A percentile compares a stretch with the other conserved stretches of the same genome.
Conservation (phyloP, 2,888 invertebrate species). For the Resseliella maxima region DNA sequence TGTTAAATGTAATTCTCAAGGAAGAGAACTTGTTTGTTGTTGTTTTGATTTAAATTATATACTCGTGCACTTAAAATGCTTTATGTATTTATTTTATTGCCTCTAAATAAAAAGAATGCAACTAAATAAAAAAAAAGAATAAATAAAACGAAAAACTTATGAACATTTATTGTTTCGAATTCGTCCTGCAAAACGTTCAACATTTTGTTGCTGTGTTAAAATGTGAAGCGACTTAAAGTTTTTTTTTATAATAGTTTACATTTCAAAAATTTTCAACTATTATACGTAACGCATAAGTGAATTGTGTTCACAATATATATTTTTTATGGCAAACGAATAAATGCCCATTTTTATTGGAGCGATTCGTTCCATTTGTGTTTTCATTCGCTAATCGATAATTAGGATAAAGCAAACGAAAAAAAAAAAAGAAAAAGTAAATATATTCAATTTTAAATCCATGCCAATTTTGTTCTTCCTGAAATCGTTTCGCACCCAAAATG, state of each 20-base stretch:
- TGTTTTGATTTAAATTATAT: too few relatives aligned
- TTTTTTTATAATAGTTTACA: neutral
- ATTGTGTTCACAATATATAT: neutral
- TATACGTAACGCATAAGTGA: neutral
- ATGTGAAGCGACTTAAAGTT: neutral
- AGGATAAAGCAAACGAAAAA: too few relatives aligned
- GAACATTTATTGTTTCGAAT: neutral
- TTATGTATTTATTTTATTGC: constrained; percentile 28
- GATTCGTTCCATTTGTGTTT: neutral
- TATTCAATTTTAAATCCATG: too few relatives aligned
- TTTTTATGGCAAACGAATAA: neutral
- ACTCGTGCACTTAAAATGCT: neutral
- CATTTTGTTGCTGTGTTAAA: neutral
- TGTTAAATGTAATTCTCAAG: constrained; percentile 18
- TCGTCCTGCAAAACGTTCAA: neutral
- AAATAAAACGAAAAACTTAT: neutral
- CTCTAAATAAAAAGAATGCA: neutral
- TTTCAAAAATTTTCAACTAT: neutral
- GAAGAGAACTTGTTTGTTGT: neutral
- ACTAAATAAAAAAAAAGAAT: neutral
- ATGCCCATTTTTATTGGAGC: neutral
- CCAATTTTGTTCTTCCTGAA: neutral
- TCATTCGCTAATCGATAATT: neutral
- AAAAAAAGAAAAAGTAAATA: neutral
- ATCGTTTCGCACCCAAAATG: neutral